Evolutionary conservation across 2,797 vertebrate genomes (phyloP).

Genomic region (Acanthopagrus latus): DNA sequence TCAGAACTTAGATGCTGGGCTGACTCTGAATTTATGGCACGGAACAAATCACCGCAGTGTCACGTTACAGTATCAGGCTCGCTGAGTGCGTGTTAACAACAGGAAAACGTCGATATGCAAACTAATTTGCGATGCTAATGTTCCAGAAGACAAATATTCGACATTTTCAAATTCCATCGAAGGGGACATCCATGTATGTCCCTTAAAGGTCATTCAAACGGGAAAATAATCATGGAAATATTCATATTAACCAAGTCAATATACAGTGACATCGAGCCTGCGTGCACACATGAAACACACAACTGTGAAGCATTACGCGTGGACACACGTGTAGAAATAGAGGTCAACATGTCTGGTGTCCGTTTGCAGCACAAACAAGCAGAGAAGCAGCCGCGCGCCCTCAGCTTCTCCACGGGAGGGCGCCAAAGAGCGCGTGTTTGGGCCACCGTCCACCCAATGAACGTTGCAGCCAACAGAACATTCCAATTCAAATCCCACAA

Average conservation of each 20-base stretch:
- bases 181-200: background rate
- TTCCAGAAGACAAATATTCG: background rate
- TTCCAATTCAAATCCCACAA: conserved; percentile 51
- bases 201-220: background rate
- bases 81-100: background rate
- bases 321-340: background rate
- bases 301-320: background rate
- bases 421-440: conserved; percentile 63
- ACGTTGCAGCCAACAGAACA: conserved; percentile 28
- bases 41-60: conserved; percentile 15
- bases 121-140: background rate
- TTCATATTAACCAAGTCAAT: background rate
- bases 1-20: background rate
- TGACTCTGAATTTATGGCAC: background rate
- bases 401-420: conserved; percentile 75
- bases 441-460: conserved; percentile 20
- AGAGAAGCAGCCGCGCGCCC: conserved; percentile 3
- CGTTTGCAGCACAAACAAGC: conserved; percentile 24
- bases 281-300: background rate
- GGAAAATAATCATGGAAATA: background rate
- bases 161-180: background rate
- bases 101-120: background rate
- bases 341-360: conserved; percentile 15
- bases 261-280: no score
- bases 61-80: background rate